Evolutionary conservation across 1,140 invertebrate species (phyloP), one percentile per base, ranked within the genome.

Genomic region (Colletes gigas): DNA sequence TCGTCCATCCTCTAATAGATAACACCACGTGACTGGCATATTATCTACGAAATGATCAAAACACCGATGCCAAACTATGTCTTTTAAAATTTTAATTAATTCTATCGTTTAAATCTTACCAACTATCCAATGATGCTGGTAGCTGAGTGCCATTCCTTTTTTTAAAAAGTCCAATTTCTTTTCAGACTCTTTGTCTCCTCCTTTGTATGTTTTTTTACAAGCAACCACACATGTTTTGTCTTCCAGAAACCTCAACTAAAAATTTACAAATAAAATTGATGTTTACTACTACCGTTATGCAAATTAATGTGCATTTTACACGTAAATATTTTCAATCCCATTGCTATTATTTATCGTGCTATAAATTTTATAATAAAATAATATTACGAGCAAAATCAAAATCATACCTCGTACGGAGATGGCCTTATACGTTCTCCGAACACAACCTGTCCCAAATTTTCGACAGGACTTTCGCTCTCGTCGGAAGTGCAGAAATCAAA

Each of bases 81-180:
- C 39, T 63, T 47, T 21, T 4, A 30, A 67, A 41, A 50, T 44
- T 41, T 66, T n/a, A 70, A 68, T 70, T 68, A 2, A 4, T 47
- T 73, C 12, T 19, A 52, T 55, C 17, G 15, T 55, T 44, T 21
- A 57, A 54, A 57, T 66, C 92, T 91, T 92, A 94, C 94, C 97
- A 88, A 99, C 95, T 89, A 98, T 98, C 98, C 98, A 99, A 93
- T 99, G 98, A 93, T 99, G 99, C 88, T 99, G 97, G 94, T 99
- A 99, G 93, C 99, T 99, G n/a, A 99, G 94, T 84, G 96, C 96
- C 94, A 99, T 99, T 82, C 98, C 98, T 93, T 97, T 97, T 90
- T 97, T 97, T 69, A 99, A 93, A 10, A 97, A 95, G 73, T 96
- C 96, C 72, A 99, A 93, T 83, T 96, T 96, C 66, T 96, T 95